Base-by-base conservation (phyloP, 2,888 invertebrate species). In the Dicycla oo region DNA sequence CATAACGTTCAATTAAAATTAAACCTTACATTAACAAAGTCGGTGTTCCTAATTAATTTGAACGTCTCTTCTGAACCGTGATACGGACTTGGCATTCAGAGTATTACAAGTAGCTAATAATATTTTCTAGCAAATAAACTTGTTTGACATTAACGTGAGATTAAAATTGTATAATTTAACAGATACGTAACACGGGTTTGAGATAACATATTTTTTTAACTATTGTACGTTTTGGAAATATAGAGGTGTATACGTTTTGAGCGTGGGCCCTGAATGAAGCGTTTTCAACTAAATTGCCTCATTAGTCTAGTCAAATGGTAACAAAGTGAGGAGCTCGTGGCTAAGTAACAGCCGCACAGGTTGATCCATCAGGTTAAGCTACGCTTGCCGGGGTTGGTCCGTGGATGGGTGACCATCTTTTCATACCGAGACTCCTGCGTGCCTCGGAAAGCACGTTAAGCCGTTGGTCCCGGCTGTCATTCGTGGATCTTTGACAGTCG, bases 181-280 rank as follows among this genome's bases (percentile, higher is more conserved):
- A 80, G 83, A 83, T 83, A 85, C 78, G 81, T 88, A 87, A 85
- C 81, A 81, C 83, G 78, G 81, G 71, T 82, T 78, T 58, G 43
- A 86, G 86, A 88, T 88, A 85, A 73, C 69, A 65, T 89, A 87
- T 69, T 74, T 83, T 85, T 86, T 90, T 88, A n/a, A n/a, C n/a
- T n/a, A 89, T 89, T 83, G 80, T 75, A 64, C 20, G 45, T 57
- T 74, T 65, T 64, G 62, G 11, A 85, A 86, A 86, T 74, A 87
- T 67, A 87, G 72, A 38, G 53, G n/a, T 15, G 34, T 34, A 34
- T 34, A 34, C 34, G 34, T 34, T 34, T 34, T 34, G 34, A 34
- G 34, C 34, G 34, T 34, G 34, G 4, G 4, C 34, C 34, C 34
- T 34, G 6, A 34, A 34, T 34, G 8, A 34, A 34, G 34, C 34